Evolutionary conservation across 1,140 invertebrate species (phyloP), one percentile per base, ranked within the genome.

Genomic region (Drosophila busckii): DNA sequence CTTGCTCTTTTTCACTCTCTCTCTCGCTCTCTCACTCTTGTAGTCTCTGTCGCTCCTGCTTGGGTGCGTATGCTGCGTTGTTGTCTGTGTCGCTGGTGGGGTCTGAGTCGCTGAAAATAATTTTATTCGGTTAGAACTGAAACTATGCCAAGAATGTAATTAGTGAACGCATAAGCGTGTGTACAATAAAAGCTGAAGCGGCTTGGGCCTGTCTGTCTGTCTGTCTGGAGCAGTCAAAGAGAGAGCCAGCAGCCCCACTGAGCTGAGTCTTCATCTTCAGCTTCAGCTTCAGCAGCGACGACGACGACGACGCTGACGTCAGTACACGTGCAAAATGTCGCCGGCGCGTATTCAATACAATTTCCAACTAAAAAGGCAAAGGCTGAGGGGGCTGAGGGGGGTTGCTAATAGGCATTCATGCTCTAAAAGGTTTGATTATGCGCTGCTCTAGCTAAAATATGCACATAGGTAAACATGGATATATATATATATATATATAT

Each of bases 91-190:
- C 46, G 22, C 9, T 23, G 34, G 7, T 12, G 56, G 48, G 58
- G 59, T 58, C 63, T 67, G 59, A 67, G 59, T 63, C 44, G 56
- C 62, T 65, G 66, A 66, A 70, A 70, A 73, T 73, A 73, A 70
- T 73, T 73, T 73, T 70, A 75, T 75, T 75, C 67, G 70, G 70
- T 75, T 75, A 75, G 65, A 73, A 78, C 55, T 78, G 92, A 93
- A 94, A 94, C 93, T 93, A 94, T 93, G 92, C 92, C 92, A 93
- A 93, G 93, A 94, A 94, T 94, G 93, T 93, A 94, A 94, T 94
- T 94, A 94, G 93, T 93, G 92, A 93, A 90, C 91, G 92, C 58
- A 67, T 62, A 92, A 66, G 89, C 90, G 89, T 62, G 89, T 90
- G 89, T 66, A 66, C 58, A 66, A 66, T 66, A 66, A 54, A 61